Evolutionary conservation across 1,140 invertebrate species (phyloP), one percentile per base, ranked within the genome.

Genomic region (Drosophila serrata): DNA sequence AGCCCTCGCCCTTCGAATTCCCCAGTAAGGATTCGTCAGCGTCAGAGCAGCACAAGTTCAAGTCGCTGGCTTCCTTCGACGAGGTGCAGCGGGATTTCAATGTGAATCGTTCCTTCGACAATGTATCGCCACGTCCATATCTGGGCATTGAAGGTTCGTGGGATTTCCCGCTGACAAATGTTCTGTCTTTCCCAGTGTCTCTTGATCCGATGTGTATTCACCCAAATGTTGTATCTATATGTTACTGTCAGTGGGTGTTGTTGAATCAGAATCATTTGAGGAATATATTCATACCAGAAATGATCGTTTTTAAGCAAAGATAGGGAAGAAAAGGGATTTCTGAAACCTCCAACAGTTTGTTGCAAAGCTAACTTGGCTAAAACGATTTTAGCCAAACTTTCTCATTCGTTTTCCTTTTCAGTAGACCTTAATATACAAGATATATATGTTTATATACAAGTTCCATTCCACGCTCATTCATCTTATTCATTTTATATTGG

Each of bases 91-190:
- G 82, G 17, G 86, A 90, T 6, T 79, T 70, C 42, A 67, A 51
- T 63, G 53, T 86, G 13, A 91, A 84, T 74, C 87, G 91, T 19
- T 81, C 76, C 29, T 92, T 91, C 35, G 87, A 92, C 45, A 92
- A 92, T 84, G 87, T 90, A 6, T 92, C 91, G 62, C 91, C 91
- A 67, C 91, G 91, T 39, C 91, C 91, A 48, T 92, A 92, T 72
- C 17, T 81, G 17, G 85, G 74, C 74, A 90, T 88, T 43, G 84
- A 88, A 88, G 84, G 84, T 88, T 65, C 46, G 84, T 90, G 58
- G 40, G 8, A n/a, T 40, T 33, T 12, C 67, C 65, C 55, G 19
- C 67, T 40, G 45, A 51, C 19, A 19, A 33, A 6, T 33, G 24
- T 24, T 45, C 5, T 48, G 31, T 75, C 11, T 43, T 59, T 35